Conservation (phyloP, 1,140 invertebrate species). For the Eueides isabella region DNA sequence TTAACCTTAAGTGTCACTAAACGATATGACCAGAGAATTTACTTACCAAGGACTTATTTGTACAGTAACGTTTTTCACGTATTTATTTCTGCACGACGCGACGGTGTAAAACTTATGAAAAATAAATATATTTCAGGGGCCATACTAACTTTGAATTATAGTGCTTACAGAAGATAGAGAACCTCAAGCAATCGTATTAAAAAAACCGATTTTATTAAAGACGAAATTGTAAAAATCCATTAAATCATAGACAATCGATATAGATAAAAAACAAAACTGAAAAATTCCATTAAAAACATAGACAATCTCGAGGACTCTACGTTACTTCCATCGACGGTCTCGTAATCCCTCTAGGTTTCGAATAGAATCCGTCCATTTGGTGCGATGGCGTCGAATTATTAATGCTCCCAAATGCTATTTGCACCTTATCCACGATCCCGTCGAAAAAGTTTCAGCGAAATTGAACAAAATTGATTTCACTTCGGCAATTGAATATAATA, state of each 20-base stretch:
- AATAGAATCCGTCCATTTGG: slow-evolving; percentile 49
- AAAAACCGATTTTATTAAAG: no score
- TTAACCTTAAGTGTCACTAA: no score
- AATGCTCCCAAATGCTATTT: slow-evolving; percentile 54
- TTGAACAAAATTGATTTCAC: slow-evolving; percentile 47
- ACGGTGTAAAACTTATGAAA: no score
- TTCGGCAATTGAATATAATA: slow-evolving; percentile 37
- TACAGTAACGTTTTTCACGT: no score
- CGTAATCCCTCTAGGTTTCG: slow-evolving; percentile 48
- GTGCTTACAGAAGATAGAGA: no score
- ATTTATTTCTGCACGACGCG: no score
- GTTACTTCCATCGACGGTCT: slow-evolving; percentile 21
- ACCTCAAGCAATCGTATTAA: no score
- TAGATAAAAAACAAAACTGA: background rate
- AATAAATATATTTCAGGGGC: no score
- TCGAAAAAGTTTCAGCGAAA: slow-evolving; percentile 48
- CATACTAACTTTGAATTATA: no score
- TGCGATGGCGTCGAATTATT: slow-evolving; percentile 57
- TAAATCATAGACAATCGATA: background rate
- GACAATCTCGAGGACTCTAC: slow-evolving; percentile 2
- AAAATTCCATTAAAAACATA: slow-evolving; percentile 18
- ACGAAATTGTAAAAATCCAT: background rate
- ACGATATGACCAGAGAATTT: no score
- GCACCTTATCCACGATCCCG: slow-evolving; percentile 46
- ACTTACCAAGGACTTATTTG: no score